phyloP scores from a whole-genome alignment of 1,140 invertebrate species.

The Hypothenemus hampei region DNA sequence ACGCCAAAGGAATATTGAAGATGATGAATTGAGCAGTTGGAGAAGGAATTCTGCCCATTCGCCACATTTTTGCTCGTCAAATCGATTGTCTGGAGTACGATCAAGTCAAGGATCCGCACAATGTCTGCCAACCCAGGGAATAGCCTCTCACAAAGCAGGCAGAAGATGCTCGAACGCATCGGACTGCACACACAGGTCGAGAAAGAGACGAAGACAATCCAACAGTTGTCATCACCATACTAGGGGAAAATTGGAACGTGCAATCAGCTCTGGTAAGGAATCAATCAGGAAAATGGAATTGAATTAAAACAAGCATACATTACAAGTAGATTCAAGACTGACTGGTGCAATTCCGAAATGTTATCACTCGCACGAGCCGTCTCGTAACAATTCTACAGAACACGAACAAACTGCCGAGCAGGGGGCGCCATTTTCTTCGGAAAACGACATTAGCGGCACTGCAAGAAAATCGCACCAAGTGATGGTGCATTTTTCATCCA shows the following conservation, averaged over 20 bases:
- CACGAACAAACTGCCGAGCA: conserved; percentile 16
- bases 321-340: conserved; percentile 36
- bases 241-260: conserved; percentile 38
- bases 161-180: conserved; percentile 43
- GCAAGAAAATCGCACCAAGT: conserved; percentile 23
- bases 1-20: conserved; percentile 66
- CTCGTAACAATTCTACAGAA: conserved; percentile 25
- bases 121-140: conserved; percentile 34
- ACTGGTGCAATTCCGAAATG: conserved; percentile 39
- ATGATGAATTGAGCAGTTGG: conserved; percentile 48
- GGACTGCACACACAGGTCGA: conserved; percentile 41
- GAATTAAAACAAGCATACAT: not conserved
- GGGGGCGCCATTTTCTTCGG: conserved; percentile 17
- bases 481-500: conserved; percentile 27
- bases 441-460: conserved; percentile 24
- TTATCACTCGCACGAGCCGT: conserved; percentile 33
- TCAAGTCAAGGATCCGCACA: conserved; percentile 13
- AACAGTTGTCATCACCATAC: conserved; percentile 23
- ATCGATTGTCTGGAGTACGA: conserved; percentile 20
- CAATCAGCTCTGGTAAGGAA: conserved; percentile 37
- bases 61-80: conserved; percentile 34
- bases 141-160: conserved; percentile 25
- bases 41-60: conserved; percentile 34
- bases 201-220: conserved; percentile 36
- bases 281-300: too few relatives aligned